Evolutionary conservation across 2,888 invertebrate genomes (phyloP).

Genomic region (Coleophora deauratella): DNA sequence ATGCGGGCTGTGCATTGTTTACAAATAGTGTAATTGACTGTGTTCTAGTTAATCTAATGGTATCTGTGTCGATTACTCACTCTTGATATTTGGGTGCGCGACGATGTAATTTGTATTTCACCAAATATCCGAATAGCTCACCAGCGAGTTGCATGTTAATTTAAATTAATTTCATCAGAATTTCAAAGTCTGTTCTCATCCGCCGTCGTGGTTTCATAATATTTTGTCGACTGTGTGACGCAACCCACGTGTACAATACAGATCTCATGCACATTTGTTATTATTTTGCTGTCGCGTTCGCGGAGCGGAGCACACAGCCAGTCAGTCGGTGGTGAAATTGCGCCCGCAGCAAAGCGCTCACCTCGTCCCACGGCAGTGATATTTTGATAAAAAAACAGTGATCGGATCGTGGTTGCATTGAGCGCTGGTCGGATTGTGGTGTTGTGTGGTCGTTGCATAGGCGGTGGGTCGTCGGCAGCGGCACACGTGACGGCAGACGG

Average conservation of each 20-base stretch:
- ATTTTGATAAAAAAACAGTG: constrained; percentile 40
- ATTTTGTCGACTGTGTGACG: constrained; percentile 51
- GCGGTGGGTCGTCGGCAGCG: constrained; percentile 32
- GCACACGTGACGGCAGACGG: constrained; percentile 57
- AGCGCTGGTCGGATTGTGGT: constrained; percentile 37
- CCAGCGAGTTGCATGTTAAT: constrained; percentile 42
- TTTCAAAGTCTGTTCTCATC: constrained; percentile 34
- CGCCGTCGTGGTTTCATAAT: constrained; percentile 37
- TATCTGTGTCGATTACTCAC: constrained; percentile 38
- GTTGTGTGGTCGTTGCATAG: constrained; percentile 27
- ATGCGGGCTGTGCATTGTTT: constrained; percentile 67
- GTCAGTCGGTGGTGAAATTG: constrained; percentile 53
- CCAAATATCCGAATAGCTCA: constrained; percentile 53
- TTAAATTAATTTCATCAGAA: constrained; percentile 44
- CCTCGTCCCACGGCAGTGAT: constrained; percentile 41
- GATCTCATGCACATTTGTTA: constrained; percentile 80
- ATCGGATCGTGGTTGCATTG: constrained; percentile 24
- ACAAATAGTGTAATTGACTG: constrained; percentile 59
- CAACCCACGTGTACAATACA: constrained; percentile 71
- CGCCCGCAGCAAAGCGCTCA: constrained; percentile 50
- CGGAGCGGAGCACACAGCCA: constrained; percentile 61
- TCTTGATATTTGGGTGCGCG: constrained; percentile 50
- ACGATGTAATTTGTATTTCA: constrained; percentile 59
- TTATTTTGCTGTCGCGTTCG: constrained; percentile 81
- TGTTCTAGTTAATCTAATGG: constrained; percentile 42